Evolutionary conservation across 2,113 vertebrate genomes (phyloP).

Genomic region (Gasterosteus nipponicus): DNA sequence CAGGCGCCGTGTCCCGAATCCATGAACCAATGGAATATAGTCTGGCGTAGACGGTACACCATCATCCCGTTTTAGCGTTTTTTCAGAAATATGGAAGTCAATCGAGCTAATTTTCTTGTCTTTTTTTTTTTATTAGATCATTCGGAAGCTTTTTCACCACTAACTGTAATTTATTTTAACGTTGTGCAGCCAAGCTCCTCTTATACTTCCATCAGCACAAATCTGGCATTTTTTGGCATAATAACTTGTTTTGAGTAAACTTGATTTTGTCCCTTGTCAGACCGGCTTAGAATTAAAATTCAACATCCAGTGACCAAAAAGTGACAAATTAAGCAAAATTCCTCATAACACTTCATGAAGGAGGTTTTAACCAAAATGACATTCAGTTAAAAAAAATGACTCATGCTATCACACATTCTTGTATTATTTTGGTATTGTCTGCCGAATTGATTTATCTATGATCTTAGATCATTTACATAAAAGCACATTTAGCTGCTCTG

Average conservation of each 20-base stretch:
- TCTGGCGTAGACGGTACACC: neutral
- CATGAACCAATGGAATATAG: neutral
- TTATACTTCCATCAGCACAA: neutral
- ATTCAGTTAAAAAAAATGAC: neutral
- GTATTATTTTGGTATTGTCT: neutral
- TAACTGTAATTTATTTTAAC: neutral
- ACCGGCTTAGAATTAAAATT: neutral
- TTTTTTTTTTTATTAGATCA: neutral
- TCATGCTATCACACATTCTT: neutral
- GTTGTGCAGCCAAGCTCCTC: neutral
- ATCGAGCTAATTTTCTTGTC: neutral
- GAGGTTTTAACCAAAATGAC: neutral
- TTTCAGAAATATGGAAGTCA: neutral
- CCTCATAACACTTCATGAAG: neutral
- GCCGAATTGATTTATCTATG: neutral
- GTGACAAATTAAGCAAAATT: neutral
- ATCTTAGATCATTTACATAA: neutral
- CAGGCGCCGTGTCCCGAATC: neutral
- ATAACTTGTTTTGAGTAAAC: neutral
- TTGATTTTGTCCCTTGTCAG: neutral
- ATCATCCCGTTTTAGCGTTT: neutral
- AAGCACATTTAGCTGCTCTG: neutral
- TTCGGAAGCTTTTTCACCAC: too few relatives aligned
- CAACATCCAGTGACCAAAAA: slow-evolving; percentile 13
- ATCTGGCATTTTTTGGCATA: neutral